These are phyloP conservation scores for Stenodema calcarata DNA, from an alignment of 2,888 invertebrate species.

Conservation along the genomic window DNA sequence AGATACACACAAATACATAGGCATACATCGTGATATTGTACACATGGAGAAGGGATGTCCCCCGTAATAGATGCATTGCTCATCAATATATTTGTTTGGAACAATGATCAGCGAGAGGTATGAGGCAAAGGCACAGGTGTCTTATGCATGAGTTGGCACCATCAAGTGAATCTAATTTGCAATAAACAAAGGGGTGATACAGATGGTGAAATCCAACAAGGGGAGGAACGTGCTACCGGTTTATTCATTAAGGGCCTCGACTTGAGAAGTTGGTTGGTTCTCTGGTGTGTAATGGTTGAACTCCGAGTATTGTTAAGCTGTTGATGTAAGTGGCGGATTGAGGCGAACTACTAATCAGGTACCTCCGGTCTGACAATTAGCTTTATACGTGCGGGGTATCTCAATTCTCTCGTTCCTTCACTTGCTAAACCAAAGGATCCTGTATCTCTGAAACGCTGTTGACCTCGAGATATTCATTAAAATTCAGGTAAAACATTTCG, in stretches of 20 bases:
- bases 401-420: not conserved
- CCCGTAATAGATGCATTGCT: no score
- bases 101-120: no score
- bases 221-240: not conserved
- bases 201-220: conserved; percentile 15
- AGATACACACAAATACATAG: no score
- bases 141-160: not conserved
- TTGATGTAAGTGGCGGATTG: conserved; percentile 2
- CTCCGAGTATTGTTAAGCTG: not conserved
- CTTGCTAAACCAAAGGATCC: not conserved
- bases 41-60: no score
- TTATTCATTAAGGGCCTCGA: not conserved
- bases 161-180: not conserved
- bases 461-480: not conserved
- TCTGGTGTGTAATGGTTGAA: not conserved
- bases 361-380: not conserved
- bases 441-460: not conserved
- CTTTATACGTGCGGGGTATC: not conserved
- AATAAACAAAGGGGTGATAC: not conserved
- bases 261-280: not conserved
- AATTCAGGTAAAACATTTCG: no score
- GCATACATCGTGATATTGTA: no score
- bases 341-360: not conserved
- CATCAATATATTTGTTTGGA: no score
- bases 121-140: not conserved